phyloP scores from a whole-genome alignment of 2,888 invertebrate species.

The Catocala sponsa region DNA sequence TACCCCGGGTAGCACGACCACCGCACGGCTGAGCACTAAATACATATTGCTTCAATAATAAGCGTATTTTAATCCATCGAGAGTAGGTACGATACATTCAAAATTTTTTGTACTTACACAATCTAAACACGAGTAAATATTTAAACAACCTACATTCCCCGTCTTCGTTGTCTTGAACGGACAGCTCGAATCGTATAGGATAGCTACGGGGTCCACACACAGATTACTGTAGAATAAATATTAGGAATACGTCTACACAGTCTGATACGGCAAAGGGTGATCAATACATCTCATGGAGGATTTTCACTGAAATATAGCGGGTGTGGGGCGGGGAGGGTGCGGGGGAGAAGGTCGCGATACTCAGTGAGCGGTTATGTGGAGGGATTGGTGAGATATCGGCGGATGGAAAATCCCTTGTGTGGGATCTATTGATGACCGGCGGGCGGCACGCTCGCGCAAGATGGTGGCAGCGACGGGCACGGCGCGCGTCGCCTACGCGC shows the following conservation, averaged over 20 bases:
- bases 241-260: constrained; percentile 80
- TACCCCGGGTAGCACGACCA: constrained; percentile 43
- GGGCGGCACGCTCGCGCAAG: constrained; percentile 48
- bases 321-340: constrained; percentile 8
- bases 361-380: constrained; percentile 24
- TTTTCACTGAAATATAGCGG: constrained; percentile 51
- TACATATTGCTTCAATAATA: constrained; percentile 78
- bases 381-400: constrained; percentile 48
- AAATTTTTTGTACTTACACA: constrained; percentile 85
- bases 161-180: constrained; percentile 84
- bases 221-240: constrained; percentile 70
- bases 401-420: constrained; percentile 37
- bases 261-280: constrained; percentile 75
- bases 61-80: constrained; percentile 76
- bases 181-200: constrained; percentile 71
- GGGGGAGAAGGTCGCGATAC: constrained; percentile 21
- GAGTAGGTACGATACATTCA: constrained; percentile 78
- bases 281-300: constrained; percentile 60
- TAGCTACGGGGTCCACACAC: constrained; percentile 74
- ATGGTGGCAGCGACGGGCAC: neutral
- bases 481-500: constrained; percentile 78
- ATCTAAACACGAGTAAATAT: constrained; percentile 78
- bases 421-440: constrained; percentile 57
- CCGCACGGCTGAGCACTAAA: constrained; percentile 72
- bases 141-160: constrained; percentile 82